Evolutionary conservation across 2,888 invertebrate species (phyloP).

Genomic region (Anorthoa munda): DNA sequence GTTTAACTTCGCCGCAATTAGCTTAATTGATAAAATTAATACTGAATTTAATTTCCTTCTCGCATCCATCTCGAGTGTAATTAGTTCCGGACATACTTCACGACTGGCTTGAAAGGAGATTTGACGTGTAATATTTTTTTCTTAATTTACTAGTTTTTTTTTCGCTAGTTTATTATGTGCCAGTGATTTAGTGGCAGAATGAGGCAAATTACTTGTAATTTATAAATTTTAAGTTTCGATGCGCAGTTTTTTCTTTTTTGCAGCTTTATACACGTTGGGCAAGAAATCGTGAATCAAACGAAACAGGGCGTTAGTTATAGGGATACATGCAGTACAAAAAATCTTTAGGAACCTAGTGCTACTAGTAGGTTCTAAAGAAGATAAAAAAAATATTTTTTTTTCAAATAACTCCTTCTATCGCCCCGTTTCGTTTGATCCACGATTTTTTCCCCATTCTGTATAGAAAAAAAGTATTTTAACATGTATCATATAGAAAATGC

Average conservation of each 20-base stretch:
- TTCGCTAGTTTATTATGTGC: conserved; percentile 3
- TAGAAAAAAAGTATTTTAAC: too few species aligned
- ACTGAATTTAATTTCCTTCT: conserved; percentile 70
- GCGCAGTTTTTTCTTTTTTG: neutral
- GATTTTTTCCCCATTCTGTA: too few species aligned
- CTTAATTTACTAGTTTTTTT: conserved; percentile 4
- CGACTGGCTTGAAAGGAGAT: conserved; percentile 27
- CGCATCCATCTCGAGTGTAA: conserved; percentile 67
- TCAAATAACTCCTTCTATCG: too few species aligned
- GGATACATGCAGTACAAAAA: too few species aligned
- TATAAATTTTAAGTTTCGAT: neutral
- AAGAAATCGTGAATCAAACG: too few species aligned
- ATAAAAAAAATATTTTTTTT: too few species aligned
- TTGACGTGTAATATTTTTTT: conserved; percentile 25
- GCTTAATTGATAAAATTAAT: conserved; percentile 69
- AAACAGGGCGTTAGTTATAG: too few species aligned
- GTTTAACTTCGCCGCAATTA: conserved; percentile 54
- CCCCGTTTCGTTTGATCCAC: too few species aligned
- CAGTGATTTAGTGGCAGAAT: conserved; percentile 3
- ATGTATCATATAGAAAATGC: too few species aligned
- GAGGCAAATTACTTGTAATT: neutral
- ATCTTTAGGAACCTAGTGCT: too few species aligned
- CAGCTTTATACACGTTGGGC: too few species aligned
- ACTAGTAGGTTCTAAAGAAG: too few species aligned
- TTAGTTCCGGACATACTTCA: conserved; percentile 65